Conservation (phyloP, 1,140 invertebrate species). For the Paramacrobiotus metropolitanus region DNA sequence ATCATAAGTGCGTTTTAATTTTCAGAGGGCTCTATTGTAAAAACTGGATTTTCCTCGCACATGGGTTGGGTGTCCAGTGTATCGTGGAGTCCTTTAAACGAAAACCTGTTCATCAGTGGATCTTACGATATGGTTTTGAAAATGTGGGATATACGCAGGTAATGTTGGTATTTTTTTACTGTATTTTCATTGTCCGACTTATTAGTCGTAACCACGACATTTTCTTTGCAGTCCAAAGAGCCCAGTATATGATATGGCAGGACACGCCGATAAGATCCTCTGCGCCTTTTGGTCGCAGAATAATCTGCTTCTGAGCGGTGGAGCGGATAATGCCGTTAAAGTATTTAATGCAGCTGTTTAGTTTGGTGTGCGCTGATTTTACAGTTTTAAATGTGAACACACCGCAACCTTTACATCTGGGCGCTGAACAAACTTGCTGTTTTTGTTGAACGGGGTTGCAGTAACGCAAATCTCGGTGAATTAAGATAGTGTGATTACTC, state of each 20-base stretch:
- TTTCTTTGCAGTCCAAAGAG: constrained; percentile 50
- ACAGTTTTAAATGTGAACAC: constrained; percentile 4
- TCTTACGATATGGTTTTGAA: constrained; percentile 73
- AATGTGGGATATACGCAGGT: constrained; percentile 84
- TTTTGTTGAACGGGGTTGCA: background rate
- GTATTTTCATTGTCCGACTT: background rate
- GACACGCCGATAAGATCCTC: constrained; percentile 81
- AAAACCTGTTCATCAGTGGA: constrained; percentile 72
- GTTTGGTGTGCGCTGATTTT: constrained; percentile 1
- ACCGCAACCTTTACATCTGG: background rate
- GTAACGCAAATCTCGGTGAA: background rate
- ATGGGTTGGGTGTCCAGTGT: constrained; percentile 70
- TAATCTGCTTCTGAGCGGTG: constrained; percentile 61
- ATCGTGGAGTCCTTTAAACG: constrained; percentile 57
- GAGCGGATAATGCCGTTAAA: constrained; percentile 72
- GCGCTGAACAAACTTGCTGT: background rate
- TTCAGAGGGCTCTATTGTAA: constrained; percentile 59
- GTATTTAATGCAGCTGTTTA: constrained; percentile 46
- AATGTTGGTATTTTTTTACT: constrained; percentile 8
- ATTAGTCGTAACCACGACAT: background rate
- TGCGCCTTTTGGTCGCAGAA: constrained; percentile 78
- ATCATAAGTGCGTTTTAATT: constrained; percentile 8
- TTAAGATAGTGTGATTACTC: too few species aligned
- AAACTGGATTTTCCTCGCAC: constrained; percentile 66
- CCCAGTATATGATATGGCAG: constrained; percentile 69